Conservation (phyloP, 92 coral and sea anemone genomes). For the Epizoanthus scotinus region DNA sequence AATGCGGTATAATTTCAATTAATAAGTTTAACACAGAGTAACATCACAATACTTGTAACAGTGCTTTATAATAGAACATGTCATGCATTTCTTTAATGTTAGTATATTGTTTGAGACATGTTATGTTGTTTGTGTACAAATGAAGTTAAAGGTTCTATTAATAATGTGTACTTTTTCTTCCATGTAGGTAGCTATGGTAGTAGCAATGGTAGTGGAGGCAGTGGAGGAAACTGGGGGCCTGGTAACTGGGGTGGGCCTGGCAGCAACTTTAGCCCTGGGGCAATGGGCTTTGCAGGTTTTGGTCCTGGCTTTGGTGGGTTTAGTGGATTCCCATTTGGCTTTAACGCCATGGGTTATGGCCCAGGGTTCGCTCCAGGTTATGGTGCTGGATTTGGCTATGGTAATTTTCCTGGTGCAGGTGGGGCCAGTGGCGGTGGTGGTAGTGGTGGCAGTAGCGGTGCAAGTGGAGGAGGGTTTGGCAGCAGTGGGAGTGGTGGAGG, state of each 20-base stretch:
- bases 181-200: conserved; percentile 1
- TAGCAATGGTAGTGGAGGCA: not conserved
- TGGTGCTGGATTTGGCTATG: conserved; percentile 31
- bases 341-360: conserved; percentile 41
- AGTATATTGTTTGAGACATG: too few relatives aligned
- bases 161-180: not conserved
- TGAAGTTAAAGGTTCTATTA: too few relatives aligned
- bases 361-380: conserved; percentile 18
- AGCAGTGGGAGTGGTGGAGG: conserved; percentile 36
- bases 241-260: conserved; percentile 19
- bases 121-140: too few relatives aligned
- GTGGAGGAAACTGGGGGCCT: conserved; percentile 12
- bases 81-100: too few relatives aligned
- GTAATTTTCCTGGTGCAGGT: conserved; percentile 44
- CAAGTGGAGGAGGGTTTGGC: conserved; percentile 23
- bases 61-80: too few relatives aligned
- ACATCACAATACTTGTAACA: too few relatives aligned
- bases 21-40: too few relatives aligned
- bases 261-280: conserved; percentile 61
- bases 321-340: conserved; percentile 67
- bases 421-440: conserved; percentile 52
- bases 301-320: conserved; percentile 51
- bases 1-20: too few relatives aligned
- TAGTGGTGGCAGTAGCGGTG: conserved; percentile 42
- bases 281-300: conserved; percentile 72